Conservation (phyloP, 2,797 vertebrate genomes). For the Mus caroli region DNA sequence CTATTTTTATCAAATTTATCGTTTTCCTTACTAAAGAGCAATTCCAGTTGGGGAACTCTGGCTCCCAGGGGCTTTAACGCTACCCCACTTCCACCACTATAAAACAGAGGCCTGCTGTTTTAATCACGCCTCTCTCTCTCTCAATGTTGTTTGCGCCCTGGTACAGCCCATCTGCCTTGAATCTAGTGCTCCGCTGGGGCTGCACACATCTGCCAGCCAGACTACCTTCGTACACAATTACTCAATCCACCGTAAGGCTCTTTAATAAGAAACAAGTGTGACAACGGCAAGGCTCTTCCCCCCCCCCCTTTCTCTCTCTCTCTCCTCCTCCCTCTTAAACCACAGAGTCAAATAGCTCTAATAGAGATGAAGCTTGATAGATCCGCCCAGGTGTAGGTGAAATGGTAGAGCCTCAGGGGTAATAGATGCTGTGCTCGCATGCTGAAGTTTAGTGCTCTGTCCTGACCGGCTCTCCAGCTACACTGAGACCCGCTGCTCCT, state of each 20-base stretch:
- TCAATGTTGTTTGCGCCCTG: constrained; percentile 90
- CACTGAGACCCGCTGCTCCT: constrained; percentile 83
- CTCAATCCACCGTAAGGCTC: constrained; percentile 90
- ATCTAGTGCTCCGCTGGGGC: constrained; percentile 90
- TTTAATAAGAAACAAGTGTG: constrained; percentile 93
- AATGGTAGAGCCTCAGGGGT: constrained; percentile 87
- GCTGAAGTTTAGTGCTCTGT: constrained; percentile 88
- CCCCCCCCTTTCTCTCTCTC: not conserved
- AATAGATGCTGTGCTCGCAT: constrained; percentile 84
- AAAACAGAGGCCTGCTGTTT: constrained; percentile 90
- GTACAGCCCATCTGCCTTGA: constrained; percentile 91
- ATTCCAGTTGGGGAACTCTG: constrained; percentile 76
- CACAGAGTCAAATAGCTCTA: constrained; percentile 86
- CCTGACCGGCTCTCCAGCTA: constrained; percentile 85
- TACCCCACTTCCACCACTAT: constrained; percentile 84
- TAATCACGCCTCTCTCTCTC: constrained; percentile 89
- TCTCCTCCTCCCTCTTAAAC: constrained; percentile 76
- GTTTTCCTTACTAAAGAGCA: constrained; percentile 62
- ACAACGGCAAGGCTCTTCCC: constrained; percentile 86
- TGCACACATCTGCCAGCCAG: constrained; percentile 92
- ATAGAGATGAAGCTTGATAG: constrained; percentile 90
- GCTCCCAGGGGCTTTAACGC: constrained; percentile 84
- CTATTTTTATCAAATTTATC: constrained; percentile 79
- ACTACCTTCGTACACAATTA: constrained; percentile 91
- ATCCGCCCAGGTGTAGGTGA: constrained; percentile 91